Conservation (phyloP, 2,113 vertebrate species). For the Isurus oxyrinchus region DNA sequence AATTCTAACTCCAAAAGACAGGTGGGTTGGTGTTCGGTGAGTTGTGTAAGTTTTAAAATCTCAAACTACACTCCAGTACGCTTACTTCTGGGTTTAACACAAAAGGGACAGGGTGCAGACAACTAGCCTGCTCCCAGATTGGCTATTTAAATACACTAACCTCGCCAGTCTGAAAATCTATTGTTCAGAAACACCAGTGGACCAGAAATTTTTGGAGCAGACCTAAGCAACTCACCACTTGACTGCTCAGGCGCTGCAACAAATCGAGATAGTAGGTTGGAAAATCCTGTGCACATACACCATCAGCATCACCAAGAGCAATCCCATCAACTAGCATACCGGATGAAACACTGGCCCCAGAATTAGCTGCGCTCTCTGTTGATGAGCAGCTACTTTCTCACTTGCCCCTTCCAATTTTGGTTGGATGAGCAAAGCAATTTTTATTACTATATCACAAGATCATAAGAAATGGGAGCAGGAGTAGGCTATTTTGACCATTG, state of each 20-base stretch:
- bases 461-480: no score
- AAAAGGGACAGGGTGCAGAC: background rate
- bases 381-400: background rate
- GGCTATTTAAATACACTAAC: background rate
- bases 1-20: background rate
- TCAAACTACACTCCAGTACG: background rate
- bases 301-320: background rate
- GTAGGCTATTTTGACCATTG: no score
- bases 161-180: background rate
- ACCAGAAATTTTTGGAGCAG: background rate
- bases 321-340: background rate
- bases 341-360: no score
- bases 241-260: background rate
- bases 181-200: background rate
- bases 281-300: background rate
- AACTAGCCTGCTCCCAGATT: background rate
- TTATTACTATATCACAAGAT: no score
- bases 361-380: background rate
- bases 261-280: background rate
- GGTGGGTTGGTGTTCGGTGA: background rate
- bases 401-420: background rate
- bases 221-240: background rate
- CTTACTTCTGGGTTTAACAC: background rate
- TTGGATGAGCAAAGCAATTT: background rate
- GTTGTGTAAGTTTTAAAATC: background rate